Conservation (phyloP, 2,113 vertebrate genomes). For the Chlorodrepanis virens region DNA sequence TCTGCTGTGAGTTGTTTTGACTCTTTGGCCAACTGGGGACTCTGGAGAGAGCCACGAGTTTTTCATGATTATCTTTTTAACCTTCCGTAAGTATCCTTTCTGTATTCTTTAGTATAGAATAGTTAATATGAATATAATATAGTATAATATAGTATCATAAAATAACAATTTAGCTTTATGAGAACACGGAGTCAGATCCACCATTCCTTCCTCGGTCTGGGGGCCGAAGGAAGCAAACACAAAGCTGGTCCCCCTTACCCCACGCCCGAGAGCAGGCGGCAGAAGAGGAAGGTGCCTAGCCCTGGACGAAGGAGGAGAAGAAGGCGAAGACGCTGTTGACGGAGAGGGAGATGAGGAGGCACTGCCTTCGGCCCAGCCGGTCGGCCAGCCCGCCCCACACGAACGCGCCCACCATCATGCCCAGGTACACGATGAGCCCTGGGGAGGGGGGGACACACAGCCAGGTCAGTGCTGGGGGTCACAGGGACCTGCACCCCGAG, state of each 20-base stretch:
- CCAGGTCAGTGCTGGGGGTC: accelerated
- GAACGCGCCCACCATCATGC: conserved; percentile 98
- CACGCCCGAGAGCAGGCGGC: conserved; percentile 91
- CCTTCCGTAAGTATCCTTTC: too few species aligned
- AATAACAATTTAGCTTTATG: too few species aligned
- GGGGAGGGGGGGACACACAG: not conserved
- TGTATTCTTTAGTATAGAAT: too few species aligned
- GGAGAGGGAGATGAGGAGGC: conserved; percentile 95
- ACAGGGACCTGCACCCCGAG: not conserved
- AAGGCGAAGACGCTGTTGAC: conserved; percentile 98
- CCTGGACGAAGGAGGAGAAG: conserved; percentile 98
- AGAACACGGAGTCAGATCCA: too few species aligned
- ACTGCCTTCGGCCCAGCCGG: conserved; percentile 90
- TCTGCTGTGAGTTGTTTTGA: too few species aligned
- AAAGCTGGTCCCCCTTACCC: conserved; percentile 77
- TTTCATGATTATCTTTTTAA: too few species aligned
- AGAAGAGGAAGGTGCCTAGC: conserved; percentile 97
- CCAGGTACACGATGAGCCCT: conserved; percentile 67
- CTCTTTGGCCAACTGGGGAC: too few species aligned
- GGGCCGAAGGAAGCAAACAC: too few species aligned
- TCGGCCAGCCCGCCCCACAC: conserved; percentile 96
- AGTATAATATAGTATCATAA: too few species aligned
- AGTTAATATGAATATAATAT: too few species aligned
- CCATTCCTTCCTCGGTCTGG: too few species aligned
- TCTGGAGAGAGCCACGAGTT: too few species aligned